Evolutionary conservation across 2,888 invertebrate species (phyloP).

Genomic region (Nemurella pictetii): DNA sequence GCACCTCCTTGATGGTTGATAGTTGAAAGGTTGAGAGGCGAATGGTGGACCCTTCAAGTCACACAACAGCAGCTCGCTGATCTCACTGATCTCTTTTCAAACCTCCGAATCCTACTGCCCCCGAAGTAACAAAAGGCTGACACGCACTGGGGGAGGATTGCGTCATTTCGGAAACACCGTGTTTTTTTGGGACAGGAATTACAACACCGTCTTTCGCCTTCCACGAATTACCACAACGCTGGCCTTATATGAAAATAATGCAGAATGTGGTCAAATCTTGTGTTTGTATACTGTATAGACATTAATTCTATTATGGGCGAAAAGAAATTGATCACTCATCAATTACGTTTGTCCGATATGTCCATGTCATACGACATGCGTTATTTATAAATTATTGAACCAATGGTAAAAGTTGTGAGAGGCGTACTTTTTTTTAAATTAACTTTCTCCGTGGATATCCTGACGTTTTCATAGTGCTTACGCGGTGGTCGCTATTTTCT

Average conservation of each 20-base stretch:
- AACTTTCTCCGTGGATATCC: conserved; percentile 26
- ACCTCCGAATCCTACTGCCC: background rate
- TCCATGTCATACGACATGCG: background rate
- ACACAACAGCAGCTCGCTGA: too few species aligned
- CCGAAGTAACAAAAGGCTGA: conserved; percentile 12
- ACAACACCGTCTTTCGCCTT: background rate
- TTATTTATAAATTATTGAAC: background rate
- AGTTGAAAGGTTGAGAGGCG: too few species aligned
- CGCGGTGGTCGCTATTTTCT: conserved; percentile 5
- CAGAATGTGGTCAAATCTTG: background rate
- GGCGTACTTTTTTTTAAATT: conserved; percentile 14
- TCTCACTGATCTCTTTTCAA: too few species aligned
- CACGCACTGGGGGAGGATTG: conserved; percentile 19
- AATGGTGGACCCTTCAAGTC: too few species aligned
- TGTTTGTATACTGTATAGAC: background rate
- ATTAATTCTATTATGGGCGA: background rate
- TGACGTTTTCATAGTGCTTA: conserved; percentile 3
- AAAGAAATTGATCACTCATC: background rate
- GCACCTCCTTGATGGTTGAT: too few species aligned
- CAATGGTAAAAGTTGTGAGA: conserved; percentile 25
- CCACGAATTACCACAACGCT: background rate
- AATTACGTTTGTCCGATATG: background rate
- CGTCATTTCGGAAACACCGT: conserved; percentile 25
- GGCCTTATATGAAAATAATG: background rate
- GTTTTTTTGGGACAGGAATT: background rate